These are phyloP conservation scores for Ethmia dodecea DNA, from an alignment of 2,888 invertebrate genomes.

Conservation along the genomic window DNA sequence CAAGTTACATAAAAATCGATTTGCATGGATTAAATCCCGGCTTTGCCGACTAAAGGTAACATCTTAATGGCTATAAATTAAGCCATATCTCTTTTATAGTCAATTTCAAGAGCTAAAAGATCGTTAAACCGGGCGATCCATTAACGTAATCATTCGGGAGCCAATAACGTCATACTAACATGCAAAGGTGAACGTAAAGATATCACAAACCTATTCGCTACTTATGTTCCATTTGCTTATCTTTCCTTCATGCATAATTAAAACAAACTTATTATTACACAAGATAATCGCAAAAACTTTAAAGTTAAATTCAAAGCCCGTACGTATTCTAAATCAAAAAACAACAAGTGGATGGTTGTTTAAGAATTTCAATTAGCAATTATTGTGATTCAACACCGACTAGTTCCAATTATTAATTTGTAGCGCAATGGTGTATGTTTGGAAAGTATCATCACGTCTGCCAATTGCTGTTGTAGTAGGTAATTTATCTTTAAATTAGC, in stretches of 20 bases:
- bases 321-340: too few species aligned
- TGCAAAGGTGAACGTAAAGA: conserved; percentile 36
- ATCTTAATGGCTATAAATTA: conserved; percentile 61
- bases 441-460: too few species aligned
- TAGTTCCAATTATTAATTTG: too few species aligned
- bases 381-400: too few species aligned
- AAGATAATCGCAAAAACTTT: neutral
- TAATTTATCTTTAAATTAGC: too few species aligned
- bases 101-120: conserved; percentile 59
- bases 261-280: conserved; percentile 1
- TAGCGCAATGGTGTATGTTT: too few species aligned
- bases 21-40: conserved; percentile 41
- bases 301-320: too few species aligned
- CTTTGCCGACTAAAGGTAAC: conserved; percentile 35
- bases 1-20: conserved; percentile 22
- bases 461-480: too few species aligned
- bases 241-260: conserved; percentile 4
- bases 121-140: conserved; percentile 64
- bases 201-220: conserved; percentile 4
- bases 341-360: too few species aligned
- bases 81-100: conserved; percentile 66
- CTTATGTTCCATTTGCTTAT: conserved; percentile 10
- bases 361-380: too few species aligned
- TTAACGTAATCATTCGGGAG: conserved; percentile 67
- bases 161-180: conserved; percentile 61